A percentile compares a stretch with the other conserved stretches of the same genome.
Evolutionary conservation across 1,140 invertebrate genomes (phyloP).

Genomic region (Pogonomyrmex californicus): DNA sequence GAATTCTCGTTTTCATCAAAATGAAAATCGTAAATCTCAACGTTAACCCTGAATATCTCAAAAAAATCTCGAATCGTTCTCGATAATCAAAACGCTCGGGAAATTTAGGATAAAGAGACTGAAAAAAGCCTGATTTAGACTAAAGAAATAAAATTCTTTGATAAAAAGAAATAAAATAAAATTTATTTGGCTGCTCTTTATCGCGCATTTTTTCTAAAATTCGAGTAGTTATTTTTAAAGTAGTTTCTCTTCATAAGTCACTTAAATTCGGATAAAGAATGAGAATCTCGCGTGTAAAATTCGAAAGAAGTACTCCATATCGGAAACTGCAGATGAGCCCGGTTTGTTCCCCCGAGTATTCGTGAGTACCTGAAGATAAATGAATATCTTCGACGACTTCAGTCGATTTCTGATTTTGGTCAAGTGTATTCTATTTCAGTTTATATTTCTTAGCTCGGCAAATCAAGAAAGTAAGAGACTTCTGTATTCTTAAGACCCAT

Average conservation of each 20-base stretch:
- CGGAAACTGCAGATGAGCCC: neutral
- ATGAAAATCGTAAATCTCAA: neutral
- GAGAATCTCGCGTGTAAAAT: neutral
- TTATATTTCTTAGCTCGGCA: neutral
- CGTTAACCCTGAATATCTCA: neutral
- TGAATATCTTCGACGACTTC: neutral
- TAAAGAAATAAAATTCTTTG: neutral
- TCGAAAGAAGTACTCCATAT: neutral
- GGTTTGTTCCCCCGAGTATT: neutral
- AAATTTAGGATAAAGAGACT: neutral
- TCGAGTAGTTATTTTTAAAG: neutral
- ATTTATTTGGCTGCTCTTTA: too few species aligned
- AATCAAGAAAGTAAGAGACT: constrained; percentile 33
- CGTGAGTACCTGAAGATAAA: neutral
- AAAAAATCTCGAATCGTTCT: neutral
- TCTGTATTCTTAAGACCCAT: constrained; percentile 8
- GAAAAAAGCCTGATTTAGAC: too few species aligned
- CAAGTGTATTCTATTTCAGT: constrained; percentile 13
- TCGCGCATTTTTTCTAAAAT: neutral
- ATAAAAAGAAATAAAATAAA: neutral
- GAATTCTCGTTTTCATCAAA: neutral
- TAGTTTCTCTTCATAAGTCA: neutral
- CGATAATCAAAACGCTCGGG: neutral
- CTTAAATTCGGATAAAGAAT: neutral
- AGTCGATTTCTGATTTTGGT: neutral